Conservation (phyloP, 2,888 invertebrate genomes). For the Caenorhabditis sp. region DNA sequence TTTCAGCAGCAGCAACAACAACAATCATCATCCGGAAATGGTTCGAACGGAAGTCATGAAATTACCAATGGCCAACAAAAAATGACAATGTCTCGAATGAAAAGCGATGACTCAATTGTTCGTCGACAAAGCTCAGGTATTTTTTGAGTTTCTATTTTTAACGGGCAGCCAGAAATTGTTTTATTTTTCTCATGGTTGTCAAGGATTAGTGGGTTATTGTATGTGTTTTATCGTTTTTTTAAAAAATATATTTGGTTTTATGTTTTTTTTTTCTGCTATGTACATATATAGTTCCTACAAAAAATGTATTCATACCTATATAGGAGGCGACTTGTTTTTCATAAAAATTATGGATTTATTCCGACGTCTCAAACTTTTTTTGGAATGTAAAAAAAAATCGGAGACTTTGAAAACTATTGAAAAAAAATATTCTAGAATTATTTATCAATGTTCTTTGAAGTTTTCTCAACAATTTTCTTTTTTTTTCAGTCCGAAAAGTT, state of each 20-base stretch:
- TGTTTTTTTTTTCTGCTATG: no score
- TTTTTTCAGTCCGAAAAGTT: no score
- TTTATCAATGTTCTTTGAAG: no score
- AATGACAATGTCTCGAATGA: slow-evolving; percentile 35
- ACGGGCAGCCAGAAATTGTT: neutral
- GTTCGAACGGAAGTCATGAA: slow-evolving; percentile 2
- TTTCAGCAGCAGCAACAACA: neutral
- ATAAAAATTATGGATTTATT: no score
- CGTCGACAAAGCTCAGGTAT: slow-evolving; percentile 35
- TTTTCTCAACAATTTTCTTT: no score
- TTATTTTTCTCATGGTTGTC: neutral
- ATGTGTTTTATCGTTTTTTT: neutral
- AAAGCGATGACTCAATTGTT: slow-evolving; percentile 44
- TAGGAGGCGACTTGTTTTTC: no score
- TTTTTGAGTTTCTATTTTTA: neutral
- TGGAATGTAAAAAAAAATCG: no score
- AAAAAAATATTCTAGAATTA: no score
- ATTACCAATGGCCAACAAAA: neutral
- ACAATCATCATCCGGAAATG: slow-evolving; percentile 9
- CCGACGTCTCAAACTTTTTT: no score
- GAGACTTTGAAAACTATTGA: no score
- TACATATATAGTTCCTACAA: neutral
- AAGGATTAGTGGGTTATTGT: neutral
- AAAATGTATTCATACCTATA: neutral
- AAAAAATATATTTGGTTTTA: neutral